A percentile compares a stretch with the other conserved stretches of the same genome.
These are phyloP conservation scores for Eupithecia dodoneata DNA, from an alignment of 2,888 invertebrate species.

Conservation along the genomic window DNA sequence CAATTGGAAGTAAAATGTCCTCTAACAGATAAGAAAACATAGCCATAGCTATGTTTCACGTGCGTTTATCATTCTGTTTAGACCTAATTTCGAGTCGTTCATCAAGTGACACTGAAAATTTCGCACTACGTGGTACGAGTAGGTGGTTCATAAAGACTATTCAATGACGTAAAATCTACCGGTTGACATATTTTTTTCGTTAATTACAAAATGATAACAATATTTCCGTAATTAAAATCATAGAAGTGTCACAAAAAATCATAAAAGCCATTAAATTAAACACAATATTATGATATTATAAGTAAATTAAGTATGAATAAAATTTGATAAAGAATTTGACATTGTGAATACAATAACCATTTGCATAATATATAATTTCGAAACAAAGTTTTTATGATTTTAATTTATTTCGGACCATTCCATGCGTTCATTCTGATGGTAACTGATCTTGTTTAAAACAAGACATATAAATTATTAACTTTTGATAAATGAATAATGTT, in stretches of 20 bases:
- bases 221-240: neutral
- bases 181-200: neutral
- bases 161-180: neutral
- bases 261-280: neutral
- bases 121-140: neutral
- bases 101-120: neutral
- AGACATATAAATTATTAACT: neutral
- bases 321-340: slow-evolving; percentile 23
- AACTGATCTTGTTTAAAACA: neutral
- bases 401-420: slow-evolving; percentile 43
- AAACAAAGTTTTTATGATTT: slow-evolving; percentile 32
- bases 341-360: slow-evolving; percentile 40
- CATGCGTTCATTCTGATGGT: slow-evolving; percentile 30
- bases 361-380: slow-evolving; percentile 23
- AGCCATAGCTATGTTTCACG: neutral
- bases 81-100: neutral
- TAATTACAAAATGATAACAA: neutral
- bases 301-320: neutral
- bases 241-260: neutral
- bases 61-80: neutral
- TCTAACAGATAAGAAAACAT: too few species aligned
- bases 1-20: too few species aligned
- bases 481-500: neutral
- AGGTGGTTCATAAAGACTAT: neutral
- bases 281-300: neutral